Base-by-base conservation (phyloP, 2,113 vertebrate species). In the Lamprotornis superbus region DNA sequence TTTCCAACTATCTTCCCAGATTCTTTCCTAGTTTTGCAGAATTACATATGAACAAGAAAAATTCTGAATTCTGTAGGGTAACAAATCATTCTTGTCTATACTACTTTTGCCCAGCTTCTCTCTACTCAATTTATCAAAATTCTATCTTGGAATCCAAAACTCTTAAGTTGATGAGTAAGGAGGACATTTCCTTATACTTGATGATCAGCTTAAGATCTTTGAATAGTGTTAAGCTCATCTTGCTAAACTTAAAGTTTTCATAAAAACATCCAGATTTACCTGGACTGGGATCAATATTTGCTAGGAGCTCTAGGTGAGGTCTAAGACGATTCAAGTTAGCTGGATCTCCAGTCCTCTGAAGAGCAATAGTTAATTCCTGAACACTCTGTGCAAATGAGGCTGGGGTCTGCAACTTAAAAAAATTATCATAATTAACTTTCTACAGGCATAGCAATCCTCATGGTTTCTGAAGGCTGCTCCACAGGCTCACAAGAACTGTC, bases 381-480 rank as follows among this genome's bases (percentile, higher is more conserved):
- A 99, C 99, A 92, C 99, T 99, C 97, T 99, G 99, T 89, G 99
- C 99, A 98, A 99, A 99, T 2, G 99, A 99, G 55, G 99, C 99
- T 61, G 99, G 99, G 71, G 99, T 99, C 99, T 99, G 99, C 98
- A 99, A 98, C 99, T 99, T 97, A 94, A 95, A 85, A 78, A 87
- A 96, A 96, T 92, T 25, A 76, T 44, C 92, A 95, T 96, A 60
- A 97, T 98, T 98, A 96, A 97, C 96, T 96, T 97, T 83, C 77
- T 74, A 97, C 84, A 93, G 52, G 55, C 46, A 77, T 83, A 69
- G 61, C 16, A 95, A 84, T 61, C 57, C 25, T 94, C 49, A 11
- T 4, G 7, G 9, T 67, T 86, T 80, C 59, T 79, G 30, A 79
- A 67, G 37, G 33, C 7, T 73, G 39, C 18, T 67, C 40, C 50